Base-by-base conservation (phyloP, 2,797 vertebrate genomes). In the Apogon hyalosoma region DNA sequence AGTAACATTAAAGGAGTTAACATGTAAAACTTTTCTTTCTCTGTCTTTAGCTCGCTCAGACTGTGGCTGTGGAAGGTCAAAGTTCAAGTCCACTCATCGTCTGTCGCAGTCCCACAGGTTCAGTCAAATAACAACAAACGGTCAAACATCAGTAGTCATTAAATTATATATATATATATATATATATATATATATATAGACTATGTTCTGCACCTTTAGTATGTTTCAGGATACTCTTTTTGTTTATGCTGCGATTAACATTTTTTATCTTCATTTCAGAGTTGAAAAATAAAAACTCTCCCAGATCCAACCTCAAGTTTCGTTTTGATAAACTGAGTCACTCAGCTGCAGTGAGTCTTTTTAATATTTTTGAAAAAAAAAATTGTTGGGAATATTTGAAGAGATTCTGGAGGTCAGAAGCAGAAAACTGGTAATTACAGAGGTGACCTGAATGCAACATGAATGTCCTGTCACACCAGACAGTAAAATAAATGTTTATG, bases 321-420 rank as follows among this genome's bases (percentile, higher is more conserved):
- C 95, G 96, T 56, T 98, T 98, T 0, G 97, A 98, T 87, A 97
- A 95, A 79, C 85, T 97, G 90, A 95, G 94, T 82, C 96, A 96
- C 2, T 87, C 96, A 45, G 90, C 94, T 50, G 77, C 88, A 69
- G 96, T 94, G 77, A 90, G 93, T 79, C 16, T 77, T 41, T 5
- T 15, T 19, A 1, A 46, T 18, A 39, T n/a, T 14, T 2, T 7
- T 43, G 12, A 13, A n/a, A 42, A 43, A 11, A 43, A 24, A 24
- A 4, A 28, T 28, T 28, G 6, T 28, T 28, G 24, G 5, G 24
- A 3, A 28, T 28, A 28, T 28, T 28, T 28, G 24, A 28, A 28
- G 24, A 28, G 24, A 28, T 28, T 28, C 5, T 1, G 24, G 2
- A 28, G 24, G 5, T 43, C 14, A 43, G 41, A n/a, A n/a, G 41